Evolutionary conservation across 2,888 invertebrate species (phyloP), one percentile per base, ranked within the genome.

Genomic region (Melanotus villosus): DNA sequence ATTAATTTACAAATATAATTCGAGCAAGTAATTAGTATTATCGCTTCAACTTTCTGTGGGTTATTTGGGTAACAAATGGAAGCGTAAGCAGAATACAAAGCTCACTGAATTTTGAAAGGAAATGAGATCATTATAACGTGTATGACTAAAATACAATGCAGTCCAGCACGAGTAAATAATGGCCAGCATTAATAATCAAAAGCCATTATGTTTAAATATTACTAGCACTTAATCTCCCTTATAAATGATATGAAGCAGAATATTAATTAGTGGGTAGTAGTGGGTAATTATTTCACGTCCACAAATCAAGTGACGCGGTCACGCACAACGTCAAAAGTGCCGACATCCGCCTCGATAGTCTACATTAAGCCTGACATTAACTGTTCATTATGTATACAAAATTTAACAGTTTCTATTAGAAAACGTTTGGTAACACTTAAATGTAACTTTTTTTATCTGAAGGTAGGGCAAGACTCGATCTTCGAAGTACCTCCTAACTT

Each of bases 221-320:
- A 72, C 69, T 64, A 57, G 68, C 63, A 72, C 68, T 68, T 70
- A 73, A 65, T 73, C 71, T 71, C 73, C 67, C 70, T 74, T 74
- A 75, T 74, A 74, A 75, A 75, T 72, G 74, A 66, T 70, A 71
- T 59, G 65, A 65, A 63, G 68, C 65, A 47, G 76, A 75, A 75
- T 75, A 76, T 74, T 76, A 76, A 75, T 71, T 70, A 72, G 73
- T 68, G 74, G 72, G 70, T 70, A 71, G 73, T 68, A 67, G 69
- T 45, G 68, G 71, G 68, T 73, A 74, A 76, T 76, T 76, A 76
- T 75, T 74, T 75, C 73, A 66, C 74, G 75, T 73, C 73, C 68
- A 74, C 73, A 76, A 76, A 76, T 73, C 71, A 73, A 71, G 68
- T 62, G 70, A 68, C 54, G 65, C 58, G 64, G 70, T 68, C 71